phyloP scores from a whole-genome alignment of 1,140 invertebrate genomes.

The Pseudomyrmex cubaensis region DNA sequence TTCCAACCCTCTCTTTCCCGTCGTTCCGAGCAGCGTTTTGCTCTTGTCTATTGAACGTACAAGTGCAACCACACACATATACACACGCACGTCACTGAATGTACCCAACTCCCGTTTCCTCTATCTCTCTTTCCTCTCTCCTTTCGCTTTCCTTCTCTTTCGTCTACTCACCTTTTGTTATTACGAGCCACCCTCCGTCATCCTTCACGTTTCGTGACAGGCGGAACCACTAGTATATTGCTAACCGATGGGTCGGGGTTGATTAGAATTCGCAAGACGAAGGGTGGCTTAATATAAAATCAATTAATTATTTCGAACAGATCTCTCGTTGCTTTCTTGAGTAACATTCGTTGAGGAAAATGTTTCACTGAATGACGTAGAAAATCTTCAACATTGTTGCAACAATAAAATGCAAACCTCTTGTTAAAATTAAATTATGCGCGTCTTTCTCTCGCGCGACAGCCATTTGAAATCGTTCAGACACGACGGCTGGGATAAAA shows the following conservation, averaged over 20 bases:
- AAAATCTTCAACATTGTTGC: not conserved
- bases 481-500: no score
- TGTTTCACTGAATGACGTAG: not conserved
- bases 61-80: not conserved
- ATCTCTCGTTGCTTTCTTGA: not conserved
- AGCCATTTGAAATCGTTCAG: no score
- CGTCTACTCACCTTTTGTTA: conserved; percentile 18
- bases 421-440: no score
- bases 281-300: not conserved
- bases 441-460: no score
- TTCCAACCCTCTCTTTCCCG: conserved; percentile 54
- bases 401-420: not conserved
- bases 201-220: conserved; percentile 39
- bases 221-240: conserved; percentile 31
- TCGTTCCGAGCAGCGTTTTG: conserved; percentile 49
- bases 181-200: conserved; percentile 27
- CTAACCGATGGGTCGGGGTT: conserved; percentile 55
- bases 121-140: not conserved
- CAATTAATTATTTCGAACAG: conserved; percentile 21
- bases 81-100: not conserved
- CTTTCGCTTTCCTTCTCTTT: not conserved
- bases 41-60: conserved; percentile 55
- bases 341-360: not conserved
- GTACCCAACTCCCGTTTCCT: conserved; percentile 14
- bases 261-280: conserved; percentile 65